A percentile compares a stretch with the other conserved stretches of the same genome.
These are phyloP conservation scores for Leptinotarsa peninsularis DNA, from an alignment of 2,888 invertebrate species.

Conservation along the genomic window DNA sequence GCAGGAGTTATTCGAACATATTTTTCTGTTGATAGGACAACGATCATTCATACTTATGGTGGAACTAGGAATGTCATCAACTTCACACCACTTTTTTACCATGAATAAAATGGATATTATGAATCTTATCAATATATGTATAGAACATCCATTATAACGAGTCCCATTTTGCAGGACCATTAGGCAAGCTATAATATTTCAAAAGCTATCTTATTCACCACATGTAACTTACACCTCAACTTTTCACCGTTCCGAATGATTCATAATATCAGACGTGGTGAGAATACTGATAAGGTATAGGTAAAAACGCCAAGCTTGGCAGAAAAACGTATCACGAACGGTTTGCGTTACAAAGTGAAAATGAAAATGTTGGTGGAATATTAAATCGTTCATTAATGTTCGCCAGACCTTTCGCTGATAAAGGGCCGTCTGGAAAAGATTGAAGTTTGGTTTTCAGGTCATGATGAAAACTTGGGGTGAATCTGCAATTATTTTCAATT, in stretches of 20 bases:
- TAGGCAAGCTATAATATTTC: constrained; percentile 22
- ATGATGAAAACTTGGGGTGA: background rate
- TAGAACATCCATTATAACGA: background rate
- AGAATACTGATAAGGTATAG: constrained; percentile 30
- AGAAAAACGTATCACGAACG: constrained; percentile 29
- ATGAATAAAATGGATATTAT: background rate
- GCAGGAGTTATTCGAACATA: no score
- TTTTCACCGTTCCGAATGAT: constrained; percentile 29
- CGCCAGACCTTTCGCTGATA: background rate
- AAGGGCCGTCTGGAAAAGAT: background rate
- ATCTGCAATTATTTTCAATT: no score
- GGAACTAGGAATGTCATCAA: no score
- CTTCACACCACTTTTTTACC: background rate
- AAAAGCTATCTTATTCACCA: constrained; percentile 25
- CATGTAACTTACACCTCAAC: constrained; percentile 25
- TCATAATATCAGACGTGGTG: constrained; percentile 37
- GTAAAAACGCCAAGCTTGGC: constrained; percentile 24
- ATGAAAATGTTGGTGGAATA: constrained; percentile 33
- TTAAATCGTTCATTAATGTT: constrained; percentile 21
- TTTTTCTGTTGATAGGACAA: no score
- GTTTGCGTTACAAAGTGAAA: constrained; percentile 34
- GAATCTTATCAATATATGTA: background rate
- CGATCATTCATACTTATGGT: no score
- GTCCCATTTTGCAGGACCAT: constrained; percentile 5
- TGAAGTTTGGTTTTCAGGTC: background rate